Evolutionary conservation across 2,113 vertebrate genomes (phyloP), one percentile per base, ranked within the genome.

Genomic region (Mesoclemmys tuberculata): DNA sequence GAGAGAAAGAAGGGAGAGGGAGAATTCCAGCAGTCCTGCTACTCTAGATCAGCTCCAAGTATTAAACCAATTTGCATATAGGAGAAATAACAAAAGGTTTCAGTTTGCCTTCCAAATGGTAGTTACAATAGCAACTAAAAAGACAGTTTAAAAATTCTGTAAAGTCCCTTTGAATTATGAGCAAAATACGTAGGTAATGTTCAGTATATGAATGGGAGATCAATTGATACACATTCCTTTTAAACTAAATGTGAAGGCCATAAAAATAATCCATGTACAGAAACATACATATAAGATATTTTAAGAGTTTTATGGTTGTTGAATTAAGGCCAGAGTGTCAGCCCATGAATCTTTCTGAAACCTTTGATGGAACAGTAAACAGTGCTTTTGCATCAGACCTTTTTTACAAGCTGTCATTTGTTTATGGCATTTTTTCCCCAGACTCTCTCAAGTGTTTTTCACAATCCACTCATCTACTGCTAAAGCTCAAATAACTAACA

Each of bases 271-370:
- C 29, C 18, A 5, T 74, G 35, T 29, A 38, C 26, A 5, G 27
- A 61, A 10, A 64, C 46, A n/a, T 24, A 78, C 2, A 46, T 1
- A 2, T 58, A 89, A 89, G 78, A 89, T 84, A 93, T 89, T 56
- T 80, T 8, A 92, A 35, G 68, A 89, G 2, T 27, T 86, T n/a
- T 77, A n/a, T 0, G 2, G 2, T 5, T 93, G 74, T 48, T 84
- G 68, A 92, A 44, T 84, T 90, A 91, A 92, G 44, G 74, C 91
- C 78, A 35, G 87, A 52, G n/a, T 89, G 58, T 84, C 49, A 84
- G 19, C 87, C 91, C 56, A 82, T 79, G 68, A 94, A 85, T 89
- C 64, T 74, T 93, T 82, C 87, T 94, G 89, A 85, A 87, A 35
- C 79, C 52, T 92, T 85, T 74, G 61, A 83, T 82, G 49, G 46